Conservation (phyloP, 2,888 invertebrate genomes). For the Meliscaeva auricollis region DNA sequence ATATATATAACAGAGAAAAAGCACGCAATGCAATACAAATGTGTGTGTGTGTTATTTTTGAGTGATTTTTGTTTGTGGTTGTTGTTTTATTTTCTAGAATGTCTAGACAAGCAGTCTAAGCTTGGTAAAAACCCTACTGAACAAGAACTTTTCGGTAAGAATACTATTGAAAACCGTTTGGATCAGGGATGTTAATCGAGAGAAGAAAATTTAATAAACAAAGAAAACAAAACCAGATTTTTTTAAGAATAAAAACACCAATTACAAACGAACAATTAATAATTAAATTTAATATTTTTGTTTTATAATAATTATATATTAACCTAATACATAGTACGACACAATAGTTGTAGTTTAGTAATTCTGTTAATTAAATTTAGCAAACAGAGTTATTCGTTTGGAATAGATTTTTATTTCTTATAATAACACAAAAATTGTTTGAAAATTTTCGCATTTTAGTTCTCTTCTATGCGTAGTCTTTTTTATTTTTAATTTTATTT, state of each 20-base stretch:
- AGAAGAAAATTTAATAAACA: not conserved
- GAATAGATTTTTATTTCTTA: conserved; percentile 70
- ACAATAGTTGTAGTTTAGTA: conserved; percentile 55
- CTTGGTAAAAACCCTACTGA: conserved; percentile 47
- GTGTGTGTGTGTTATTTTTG: conserved; percentile 20
- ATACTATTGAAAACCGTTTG: conserved; percentile 10
- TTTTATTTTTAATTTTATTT: conserved; percentile 16
- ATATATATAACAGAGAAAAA: conserved; percentile 40
- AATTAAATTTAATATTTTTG: not conserved
- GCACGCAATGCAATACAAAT: conserved; percentile 56
- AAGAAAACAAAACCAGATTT: not conserved
- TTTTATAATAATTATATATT: conserved; percentile 2
- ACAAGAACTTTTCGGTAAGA: conserved; percentile 35
- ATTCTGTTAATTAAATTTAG: conserved; percentile 43
- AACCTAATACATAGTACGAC: conserved; percentile 62
- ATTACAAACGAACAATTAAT: not conserved
- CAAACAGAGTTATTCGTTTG: conserved; percentile 54
- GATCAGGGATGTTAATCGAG: not conserved
- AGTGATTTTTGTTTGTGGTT: conserved; percentile 25
- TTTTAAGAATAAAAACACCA: not conserved
- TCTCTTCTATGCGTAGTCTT: conserved; percentile 46
- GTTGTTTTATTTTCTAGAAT: conserved; percentile 27
- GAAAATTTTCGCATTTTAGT: conserved; percentile 27
- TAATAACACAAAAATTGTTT: conserved; percentile 55
- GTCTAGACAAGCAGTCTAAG: conserved; percentile 50